phyloP scores from a whole-genome alignment of 1,140 invertebrate genomes.

The Trachelipus rathkii region DNA sequence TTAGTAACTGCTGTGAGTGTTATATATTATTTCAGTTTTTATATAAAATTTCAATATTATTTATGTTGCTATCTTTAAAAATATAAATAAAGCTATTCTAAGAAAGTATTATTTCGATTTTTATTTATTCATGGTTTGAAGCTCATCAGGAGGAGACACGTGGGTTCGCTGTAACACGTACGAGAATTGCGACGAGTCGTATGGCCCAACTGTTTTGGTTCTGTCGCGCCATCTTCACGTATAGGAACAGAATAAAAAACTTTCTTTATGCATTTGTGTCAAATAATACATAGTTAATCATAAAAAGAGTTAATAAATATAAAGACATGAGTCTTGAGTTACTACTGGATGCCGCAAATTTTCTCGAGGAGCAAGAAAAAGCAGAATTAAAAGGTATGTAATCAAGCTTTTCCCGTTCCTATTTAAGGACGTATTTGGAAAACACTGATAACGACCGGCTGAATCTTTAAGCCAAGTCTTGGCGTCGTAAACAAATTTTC shows the following conservation, averaged over 20 bases:
- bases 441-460: neutral
- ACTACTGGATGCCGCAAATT: neutral
- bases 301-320: neutral
- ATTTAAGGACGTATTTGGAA: no score
- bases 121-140: neutral
- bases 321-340: slow-evolving; percentile 7
- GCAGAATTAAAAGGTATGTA: neutral
- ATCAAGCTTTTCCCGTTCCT: neutral
- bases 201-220: slow-evolving; percentile 6
- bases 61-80: no score
- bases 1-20: neutral
- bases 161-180: slow-evolving; percentile 3
- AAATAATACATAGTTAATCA: neutral
- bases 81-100: no score
- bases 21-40: neutral
- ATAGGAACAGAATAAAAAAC: neutral
- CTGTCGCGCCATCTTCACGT: slow-evolving; percentile 4
- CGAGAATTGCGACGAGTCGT: slow-evolving; percentile 10
- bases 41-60: no score
- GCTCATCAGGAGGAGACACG: slow-evolving; percentile 4
- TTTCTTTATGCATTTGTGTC: slow-evolving; percentile 5
- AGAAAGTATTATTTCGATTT: no score
- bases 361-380: neutral
- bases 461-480: neutral
- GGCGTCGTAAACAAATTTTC: no score